Evolutionary conservation across 1,140 invertebrate species (phyloP).

Genomic region (Bathynomus jamesi): DNA sequence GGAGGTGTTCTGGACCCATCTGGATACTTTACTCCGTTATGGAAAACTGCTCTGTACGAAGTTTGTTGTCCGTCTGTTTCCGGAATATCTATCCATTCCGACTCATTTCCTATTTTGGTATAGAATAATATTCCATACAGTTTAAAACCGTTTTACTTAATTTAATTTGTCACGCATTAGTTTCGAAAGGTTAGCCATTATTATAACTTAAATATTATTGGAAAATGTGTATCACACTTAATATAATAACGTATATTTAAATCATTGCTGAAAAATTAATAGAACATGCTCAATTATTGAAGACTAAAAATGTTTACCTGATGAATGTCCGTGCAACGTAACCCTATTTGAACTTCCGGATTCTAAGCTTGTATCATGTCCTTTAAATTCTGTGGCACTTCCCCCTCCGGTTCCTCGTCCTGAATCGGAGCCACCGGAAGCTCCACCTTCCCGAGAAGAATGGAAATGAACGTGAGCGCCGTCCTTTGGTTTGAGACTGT

Average conservation of each 20-base stretch:
- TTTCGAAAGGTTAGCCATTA: no score
- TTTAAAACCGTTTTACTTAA: no score
- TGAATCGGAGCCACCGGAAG: slow-evolving; percentile 43
- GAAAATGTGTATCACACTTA: no score
- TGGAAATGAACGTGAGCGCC: slow-evolving; percentile 10
- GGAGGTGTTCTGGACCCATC: slow-evolving; percentile 52
- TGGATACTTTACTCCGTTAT: not conserved
- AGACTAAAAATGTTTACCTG: slow-evolving; percentile 16
- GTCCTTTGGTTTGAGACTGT: slow-evolving; percentile 6
- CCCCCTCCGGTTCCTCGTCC: slow-evolving; percentile 43
- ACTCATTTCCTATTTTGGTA: slow-evolving; percentile 51
- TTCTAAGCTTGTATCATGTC: slow-evolving; percentile 41
- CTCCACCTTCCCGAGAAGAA: slow-evolving; percentile 14
- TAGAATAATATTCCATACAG: no score
- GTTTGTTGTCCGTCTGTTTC: slow-evolving; percentile 69
- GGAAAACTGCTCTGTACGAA: slow-evolving; percentile 49
- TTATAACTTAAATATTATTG: no score
- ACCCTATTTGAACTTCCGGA: slow-evolving; percentile 35
- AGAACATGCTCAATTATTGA: no score
- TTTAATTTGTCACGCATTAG: no score
- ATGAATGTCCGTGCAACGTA: slow-evolving; percentile 28
- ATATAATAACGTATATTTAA: no score
- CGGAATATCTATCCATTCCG: slow-evolving; percentile 74
- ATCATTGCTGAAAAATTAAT: no score
- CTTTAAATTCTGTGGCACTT: slow-evolving; percentile 20